Evolutionary conservation across 2,797 vertebrate species (phyloP).

Genomic region (Anabacerthia variegaticeps): DNA sequence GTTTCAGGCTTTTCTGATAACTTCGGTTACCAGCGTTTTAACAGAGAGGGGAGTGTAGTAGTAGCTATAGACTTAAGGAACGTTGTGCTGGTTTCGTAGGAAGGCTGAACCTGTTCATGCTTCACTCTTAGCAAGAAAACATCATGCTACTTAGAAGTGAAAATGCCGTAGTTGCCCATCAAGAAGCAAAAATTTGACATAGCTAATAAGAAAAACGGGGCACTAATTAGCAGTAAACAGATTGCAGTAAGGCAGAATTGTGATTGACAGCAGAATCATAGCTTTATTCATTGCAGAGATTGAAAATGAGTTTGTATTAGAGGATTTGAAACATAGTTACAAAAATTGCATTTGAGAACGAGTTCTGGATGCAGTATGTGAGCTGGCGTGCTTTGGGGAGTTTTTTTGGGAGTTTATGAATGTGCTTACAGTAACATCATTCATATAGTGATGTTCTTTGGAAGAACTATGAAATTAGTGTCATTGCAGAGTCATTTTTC

Average conservation of each 20-base stretch:
- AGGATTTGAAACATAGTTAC: not conserved
- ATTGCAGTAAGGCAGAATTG: not conserved
- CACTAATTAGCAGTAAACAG: not conserved
- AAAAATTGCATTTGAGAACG: not conserved
- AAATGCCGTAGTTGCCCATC: not conserved
- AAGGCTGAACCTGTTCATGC: not conserved
- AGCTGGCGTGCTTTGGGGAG: rapidly evolving
- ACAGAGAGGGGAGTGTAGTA: rapidly evolving
- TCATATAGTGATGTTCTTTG: not conserved
- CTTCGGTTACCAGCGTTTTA: not conserved
- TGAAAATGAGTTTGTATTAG: not conserved
- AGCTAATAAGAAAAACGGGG: not conserved
- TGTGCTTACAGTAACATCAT: rapidly evolving
- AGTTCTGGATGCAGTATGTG: not conserved
- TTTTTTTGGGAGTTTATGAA: not conserved
- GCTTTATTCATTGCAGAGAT: not conserved
- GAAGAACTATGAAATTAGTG: not conserved
- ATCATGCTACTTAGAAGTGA: not conserved
- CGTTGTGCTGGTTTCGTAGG: not conserved
- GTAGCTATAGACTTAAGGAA: not conserved
- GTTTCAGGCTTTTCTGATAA: not conserved
- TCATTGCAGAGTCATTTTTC: not conserved
- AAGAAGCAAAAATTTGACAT: not conserved
- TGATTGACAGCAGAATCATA: not conserved
- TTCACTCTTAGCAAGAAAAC: not conserved